Evolutionary conservation across 1,140 invertebrate genomes (phyloP), one percentile per base, ranked within the genome.

Genomic region (Eufriesea mexicana): DNA sequence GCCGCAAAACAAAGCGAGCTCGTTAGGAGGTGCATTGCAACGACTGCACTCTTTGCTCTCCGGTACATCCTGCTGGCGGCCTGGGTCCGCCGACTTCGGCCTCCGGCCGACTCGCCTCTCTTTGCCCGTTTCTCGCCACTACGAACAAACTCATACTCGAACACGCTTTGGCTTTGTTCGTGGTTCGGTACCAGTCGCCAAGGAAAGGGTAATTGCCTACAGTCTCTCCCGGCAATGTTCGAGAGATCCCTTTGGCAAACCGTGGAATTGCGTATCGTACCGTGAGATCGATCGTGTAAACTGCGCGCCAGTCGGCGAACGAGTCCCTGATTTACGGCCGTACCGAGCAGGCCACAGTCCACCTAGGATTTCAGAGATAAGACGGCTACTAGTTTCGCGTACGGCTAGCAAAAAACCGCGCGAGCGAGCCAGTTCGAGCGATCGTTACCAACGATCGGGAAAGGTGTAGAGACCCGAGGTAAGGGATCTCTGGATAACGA

Each of bases 1-100:
- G 83, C 89, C 80, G 90, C 93, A 93, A 94, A 94, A 94, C 94
- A 94, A 94, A 94, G 94, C 93, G 91, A 94, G 93, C 93, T 94
- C 94, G 94, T 94, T 94, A 94, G 89, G 90, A 93, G 91, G 90
- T 90, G 92, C 92, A 93, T 93, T 89, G 93, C 91, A 93, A 93
- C 91, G 91, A 92, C 90, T 92, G 91, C 88, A 91, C 92, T 91
- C 91, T 91, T 92, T 92, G 89, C 91, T 90, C 89, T 86, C 81
- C 74, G 73, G 88, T 91, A 93, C 92, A 94, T 93, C 92, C 92
- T 93, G 93, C 91, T 94, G 89, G 88, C 72, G 86, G 86, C 77
- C 74, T 25, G 47, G 79, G 71, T 78, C 74, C 64, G 73, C 61
- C 49, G 71, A 67, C 85, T 78, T 67, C 64, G 83, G 74, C 70